Base-by-base conservation (phyloP, 2,797 vertebrate genomes). In the Enteromius mattozi region DNA sequence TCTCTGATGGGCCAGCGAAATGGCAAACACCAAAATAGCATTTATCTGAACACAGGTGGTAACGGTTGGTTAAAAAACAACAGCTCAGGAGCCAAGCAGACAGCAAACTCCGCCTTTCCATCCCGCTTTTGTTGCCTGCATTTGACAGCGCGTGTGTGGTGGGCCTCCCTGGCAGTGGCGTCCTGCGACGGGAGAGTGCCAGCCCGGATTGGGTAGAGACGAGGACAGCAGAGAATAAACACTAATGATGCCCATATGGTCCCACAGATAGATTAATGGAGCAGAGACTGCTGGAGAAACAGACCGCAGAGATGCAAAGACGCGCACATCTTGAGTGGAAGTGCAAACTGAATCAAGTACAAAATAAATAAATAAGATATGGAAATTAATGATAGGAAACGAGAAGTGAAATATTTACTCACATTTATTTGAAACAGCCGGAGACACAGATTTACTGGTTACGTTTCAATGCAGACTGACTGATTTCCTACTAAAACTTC, bases 221-320 rank as follows among this genome's bases (percentile, higher is more conserved):
- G 74, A 88, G 78, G 80, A 72, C 40, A 54, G 74, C 85, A 84
- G 77, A 85, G 78, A 86, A 42, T 56, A 49, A 68, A 74, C 71
- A 27, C 59, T 89, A 88, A 88, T 77, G 88, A 87, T 21, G 56
- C 51, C 89, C 85, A 85, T 88, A 88, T 88, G 89, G 77, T 83
- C 56, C 74, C 78, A 69, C 72, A 65, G 81, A 87, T 80, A 86
- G 85, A 90, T 87, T 86, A 88, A 91, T 89, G 81, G 80, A 77
- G 85, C 80, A 24, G 49, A 61, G 72, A 78, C 65, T 82, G 80
- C 82, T 86, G 85, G 78, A 80, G 78, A 80, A 54, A 87, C 80
- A 77, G 63, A 85, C 68, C 80, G n/a, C 66, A 86, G 71, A 88
- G 86, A 88, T 86, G 82, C 82, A 56, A 80, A 81, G 42, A 66